Base-by-base conservation (phyloP, 2,113 vertebrate species). In the Lophura nycthemera region DNA sequence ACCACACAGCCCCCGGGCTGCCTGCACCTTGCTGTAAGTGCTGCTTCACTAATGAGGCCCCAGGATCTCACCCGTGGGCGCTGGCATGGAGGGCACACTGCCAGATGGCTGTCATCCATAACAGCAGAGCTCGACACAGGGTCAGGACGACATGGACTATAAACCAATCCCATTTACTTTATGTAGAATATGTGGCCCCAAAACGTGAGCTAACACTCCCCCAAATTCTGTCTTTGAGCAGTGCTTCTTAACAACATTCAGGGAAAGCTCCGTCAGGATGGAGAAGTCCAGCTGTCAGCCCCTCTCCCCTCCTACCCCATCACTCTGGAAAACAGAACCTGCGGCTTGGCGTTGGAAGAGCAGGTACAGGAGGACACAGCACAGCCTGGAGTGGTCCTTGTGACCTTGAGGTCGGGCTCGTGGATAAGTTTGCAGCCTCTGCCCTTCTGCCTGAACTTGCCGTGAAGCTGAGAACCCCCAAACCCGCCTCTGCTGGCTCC, bases 341-440 rank as follows among this genome's bases (percentile, higher is more conserved):
- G 34, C 30, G 13, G 50, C 25, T 77, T 22, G 50, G 14, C 42
- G 43, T 30, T 74, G 59, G 67, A 22, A 45, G 40, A 34, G 36
- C n/a, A 75, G 61, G 54, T 20, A 27, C 38, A 56, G 38, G 38
- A 64, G 34, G 24, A 47, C 50, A 66, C 15, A 2, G 20, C 16
- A 4, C 66, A 56, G 32, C 0, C 2, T 22, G 29, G 34, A 24
- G 7, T 5, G 56, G 83, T 19, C 56, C 15, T 63, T 47, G 65
- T 48, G 52, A 42, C 69, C 32, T 0, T 1, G 27, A 11, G 5
- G 25, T 2, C 0, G 0, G 47, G 52, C 21, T 52, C 36, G 42
- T 27, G 22, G 57, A 12, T 54, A n/a, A 43, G 18, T 21, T 42
- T 24, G 18, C 34, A 42, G 40, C 52, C 42, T 34, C 30, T 43